A percentile compares a stretch with the other conserved stretches of the same genome.
Evolutionary conservation across 2,797 vertebrate species (phyloP).

Genomic region (Megalops cyprinoides): DNA sequence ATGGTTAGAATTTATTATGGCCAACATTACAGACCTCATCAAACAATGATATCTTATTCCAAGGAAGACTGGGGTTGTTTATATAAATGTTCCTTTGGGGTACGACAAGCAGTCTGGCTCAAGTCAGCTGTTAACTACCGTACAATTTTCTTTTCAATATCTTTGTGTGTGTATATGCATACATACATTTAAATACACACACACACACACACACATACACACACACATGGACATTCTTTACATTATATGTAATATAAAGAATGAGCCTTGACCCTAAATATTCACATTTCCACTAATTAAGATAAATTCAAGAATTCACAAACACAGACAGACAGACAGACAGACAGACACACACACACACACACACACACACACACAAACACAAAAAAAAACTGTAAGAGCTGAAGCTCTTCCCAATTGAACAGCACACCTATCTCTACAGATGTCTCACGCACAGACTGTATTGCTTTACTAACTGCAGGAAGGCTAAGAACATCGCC

Average conservation of each 20-base stretch:
- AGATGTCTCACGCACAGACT: neutral
- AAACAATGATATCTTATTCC: conserved; percentile 15
- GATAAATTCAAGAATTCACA: neutral
- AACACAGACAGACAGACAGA: neutral
- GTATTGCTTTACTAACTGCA: neutral
- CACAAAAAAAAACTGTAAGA: too few relatives aligned
- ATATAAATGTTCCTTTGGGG: neutral
- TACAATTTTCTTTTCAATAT: too few relatives aligned
- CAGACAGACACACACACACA: neutral
- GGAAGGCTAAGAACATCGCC: neutral
- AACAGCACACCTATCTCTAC: neutral
- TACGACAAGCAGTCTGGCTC: neutral
- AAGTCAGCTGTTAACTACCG: neutral
- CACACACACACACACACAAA: too few relatives aligned
- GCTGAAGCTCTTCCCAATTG: too few relatives aligned
- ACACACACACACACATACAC: too few relatives aligned
- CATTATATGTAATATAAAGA: too few relatives aligned
- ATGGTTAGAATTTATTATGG: conserved; percentile 13
- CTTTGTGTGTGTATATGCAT: too few relatives aligned
- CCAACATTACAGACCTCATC: conserved; percentile 5
- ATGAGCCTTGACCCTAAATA: neutral
- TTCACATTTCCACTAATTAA: neutral
- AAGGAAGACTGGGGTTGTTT: neutral
- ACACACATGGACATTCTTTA: too few relatives aligned
- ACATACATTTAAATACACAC: too few relatives aligned